A percentile compares a stretch with the other conserved stretches of the same genome.
Evolutionary conservation across 2,113 vertebrate species (phyloP).

Genomic region (Hepsetus odoe): DNA sequence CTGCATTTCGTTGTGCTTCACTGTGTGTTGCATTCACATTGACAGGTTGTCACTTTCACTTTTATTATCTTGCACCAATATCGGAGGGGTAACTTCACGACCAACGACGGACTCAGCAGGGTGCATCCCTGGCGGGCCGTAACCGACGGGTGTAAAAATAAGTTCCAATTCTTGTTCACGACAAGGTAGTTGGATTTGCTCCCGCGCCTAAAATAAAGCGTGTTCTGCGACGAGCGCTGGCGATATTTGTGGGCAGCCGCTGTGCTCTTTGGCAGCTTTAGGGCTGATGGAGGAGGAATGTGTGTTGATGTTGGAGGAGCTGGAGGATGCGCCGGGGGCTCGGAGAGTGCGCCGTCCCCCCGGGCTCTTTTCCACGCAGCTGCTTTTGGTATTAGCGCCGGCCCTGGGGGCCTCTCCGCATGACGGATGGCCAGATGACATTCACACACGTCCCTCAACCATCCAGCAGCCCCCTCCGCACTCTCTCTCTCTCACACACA

Average conservation of each 20-base stretch:
- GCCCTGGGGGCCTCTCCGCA: slow-evolving; percentile 51
- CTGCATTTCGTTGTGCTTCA: too few species aligned
- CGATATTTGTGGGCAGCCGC: neutral
- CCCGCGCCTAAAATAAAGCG: neutral
- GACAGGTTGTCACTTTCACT: too few species aligned
- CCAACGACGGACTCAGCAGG: too few species aligned
- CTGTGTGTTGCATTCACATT: too few species aligned
- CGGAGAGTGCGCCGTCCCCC: slow-evolving; percentile 64
- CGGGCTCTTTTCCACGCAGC: slow-evolving; percentile 69
- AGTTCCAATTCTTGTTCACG: neutral
- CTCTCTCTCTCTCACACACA: slow-evolving; percentile 4
- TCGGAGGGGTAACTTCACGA: too few species aligned
- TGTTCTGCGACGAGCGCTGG: neutral
- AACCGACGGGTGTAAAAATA: neutral
- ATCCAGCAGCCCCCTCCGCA: slow-evolving; percentile 49
- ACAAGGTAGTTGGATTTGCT: neutral
- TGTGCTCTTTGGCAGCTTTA: slow-evolving; percentile 29
- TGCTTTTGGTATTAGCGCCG: slow-evolving; percentile 77
- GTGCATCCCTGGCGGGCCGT: too few species aligned
- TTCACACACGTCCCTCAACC: slow-evolving; percentile 70
- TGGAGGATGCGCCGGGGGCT: slow-evolving; percentile 64
- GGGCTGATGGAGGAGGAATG: slow-evolving; percentile 34
- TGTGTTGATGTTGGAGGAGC: slow-evolving; percentile 52
- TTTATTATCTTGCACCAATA: too few species aligned
- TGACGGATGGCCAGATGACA: slow-evolving; percentile 77